Conservation (phyloP, 1,140 invertebrate species). For the Camponotus vicinus region DNA sequence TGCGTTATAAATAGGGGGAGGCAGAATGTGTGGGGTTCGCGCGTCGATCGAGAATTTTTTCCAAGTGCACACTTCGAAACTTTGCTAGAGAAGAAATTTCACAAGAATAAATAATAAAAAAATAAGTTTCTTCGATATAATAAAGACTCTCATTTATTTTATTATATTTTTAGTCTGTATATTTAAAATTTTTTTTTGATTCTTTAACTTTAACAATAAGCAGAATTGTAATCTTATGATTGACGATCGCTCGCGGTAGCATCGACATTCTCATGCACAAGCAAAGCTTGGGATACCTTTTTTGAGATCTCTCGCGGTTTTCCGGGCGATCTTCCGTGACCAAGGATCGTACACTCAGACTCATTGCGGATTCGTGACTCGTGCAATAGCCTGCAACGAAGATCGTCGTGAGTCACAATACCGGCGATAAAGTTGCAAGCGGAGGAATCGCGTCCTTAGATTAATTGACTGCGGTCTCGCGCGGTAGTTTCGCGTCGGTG, state of each 20-base stretch:
- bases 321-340: slow-evolving; percentile 51
- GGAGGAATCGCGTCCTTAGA: slow-evolving; percentile 56
- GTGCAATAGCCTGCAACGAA: slow-evolving; percentile 45
- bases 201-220: neutral
- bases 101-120: neutral
- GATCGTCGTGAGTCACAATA: slow-evolving; percentile 60
- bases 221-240: slow-evolving; percentile 3
- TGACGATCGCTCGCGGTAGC: slow-evolving; percentile 3
- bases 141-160: neutral
- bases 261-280: slow-evolving; percentile 4
- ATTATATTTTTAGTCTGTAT: neutral
- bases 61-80: neutral
- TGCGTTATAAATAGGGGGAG: slow-evolving; percentile 16
- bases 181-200: neutral
- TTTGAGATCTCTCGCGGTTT: slow-evolving; percentile 35
- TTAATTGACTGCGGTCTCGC: slow-evolving; percentile 58
- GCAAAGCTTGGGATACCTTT: neutral
- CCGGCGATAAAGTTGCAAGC: slow-evolving; percentile 53
- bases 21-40: neutral
- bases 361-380: slow-evolving; percentile 58
- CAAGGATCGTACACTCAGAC: slow-evolving; percentile 43
- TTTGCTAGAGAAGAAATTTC: neutral
- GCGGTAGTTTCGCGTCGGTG: slow-evolving; percentile 44
- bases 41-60: slow-evolving; percentile 49
- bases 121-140: neutral